Evolutionary conservation across 2,888 invertebrate genomes (phyloP), one percentile per base, ranked within the genome.

Genomic region (Arenicola marina): DNA sequence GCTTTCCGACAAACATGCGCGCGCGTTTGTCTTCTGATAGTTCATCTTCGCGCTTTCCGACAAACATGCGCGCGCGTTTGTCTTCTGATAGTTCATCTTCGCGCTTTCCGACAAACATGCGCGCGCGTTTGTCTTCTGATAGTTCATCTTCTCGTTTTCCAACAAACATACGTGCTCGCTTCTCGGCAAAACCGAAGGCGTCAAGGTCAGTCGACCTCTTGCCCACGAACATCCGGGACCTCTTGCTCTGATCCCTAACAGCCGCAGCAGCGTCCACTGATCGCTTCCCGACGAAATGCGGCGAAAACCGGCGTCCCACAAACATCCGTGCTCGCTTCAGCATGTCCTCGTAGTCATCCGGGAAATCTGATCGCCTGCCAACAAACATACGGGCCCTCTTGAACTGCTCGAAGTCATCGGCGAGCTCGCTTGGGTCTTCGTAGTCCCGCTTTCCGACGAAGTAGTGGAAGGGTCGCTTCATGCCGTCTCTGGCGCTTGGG

Each of bases 241-340:
- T 32, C 53, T 65, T 65, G 38, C n/a, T n/a, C n/a, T n/a, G n/a
- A n/a, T n/a, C n/a, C n/a, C n/a, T n/a, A n/a, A n/a, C n/a, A n/a
- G n/a, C n/a, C n/a, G n/a, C n/a, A n/a, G n/a, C 54, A 32, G n/a
- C 7, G 11, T 32, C 43, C 15, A 26, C 24, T 21, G 21, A 24
- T 29, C 55, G 55, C 55, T 55, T 48, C 26, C 48, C 48, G 18
- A 48, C 48, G 24, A 48, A 48, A 11, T 18, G 7, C 24, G 15
- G 48, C 24, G 18, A 7, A 7, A 7, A 7, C 7, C 59, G 59
- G 24, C 53, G 29, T 15, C 65, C 65, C 26, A 65, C 58, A 46
- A 65, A 65, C 57, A 54, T 29, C 2, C 43, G 56, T 29, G 60
- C 43, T 21, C 65, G 31, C 55, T 65, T 65, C n/a, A n/a, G n/a